Conservation (phyloP, 1,140 invertebrate species). For the Brachionus rubens region DNA sequence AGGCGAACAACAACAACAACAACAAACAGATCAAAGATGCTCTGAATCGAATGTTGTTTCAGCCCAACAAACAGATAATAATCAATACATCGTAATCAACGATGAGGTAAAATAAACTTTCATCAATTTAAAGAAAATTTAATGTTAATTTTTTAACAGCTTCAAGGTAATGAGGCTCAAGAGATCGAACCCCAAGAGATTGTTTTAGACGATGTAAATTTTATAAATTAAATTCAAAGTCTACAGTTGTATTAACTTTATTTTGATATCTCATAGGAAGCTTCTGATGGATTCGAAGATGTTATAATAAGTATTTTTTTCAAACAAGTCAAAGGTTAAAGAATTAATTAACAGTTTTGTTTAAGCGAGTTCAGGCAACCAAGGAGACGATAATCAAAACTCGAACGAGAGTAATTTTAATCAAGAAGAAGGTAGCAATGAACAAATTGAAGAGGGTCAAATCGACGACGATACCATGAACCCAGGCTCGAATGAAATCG, state of each 20-base stretch:
- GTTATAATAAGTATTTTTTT: neutral
- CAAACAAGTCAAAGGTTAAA: too few relatives aligned
- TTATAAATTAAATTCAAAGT: neutral
- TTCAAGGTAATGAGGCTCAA: conserved; percentile 4
- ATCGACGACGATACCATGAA: neutral
- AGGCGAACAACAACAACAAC: neutral
- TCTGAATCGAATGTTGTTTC: neutral
- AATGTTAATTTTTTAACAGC: neutral
- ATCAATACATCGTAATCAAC: conserved; percentile 15
- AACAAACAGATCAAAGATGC: neutral
- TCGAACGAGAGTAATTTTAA: conserved; percentile 11
- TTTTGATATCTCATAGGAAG: too few relatives aligned
- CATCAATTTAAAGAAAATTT: neutral
- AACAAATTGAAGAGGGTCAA: neutral
- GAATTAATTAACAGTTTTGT: too few relatives aligned
- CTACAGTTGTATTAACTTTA: too few relatives aligned
- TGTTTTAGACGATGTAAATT: conserved; percentile 1
- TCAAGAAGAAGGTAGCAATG: conserved; percentile 18
- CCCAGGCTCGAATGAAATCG: conserved; percentile 9
- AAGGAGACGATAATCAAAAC: neutral
- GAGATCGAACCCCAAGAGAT: conserved; percentile 4
- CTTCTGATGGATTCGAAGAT: conserved; percentile 30
- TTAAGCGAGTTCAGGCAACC: conserved; percentile 9
- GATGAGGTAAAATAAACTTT: neutral
- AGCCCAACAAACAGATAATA: neutral